Evolutionary conservation across 2,888 invertebrate genomes (phyloP), one percentile per base, ranked within the genome.

Genomic region (Drosophila acutilabella): DNA sequence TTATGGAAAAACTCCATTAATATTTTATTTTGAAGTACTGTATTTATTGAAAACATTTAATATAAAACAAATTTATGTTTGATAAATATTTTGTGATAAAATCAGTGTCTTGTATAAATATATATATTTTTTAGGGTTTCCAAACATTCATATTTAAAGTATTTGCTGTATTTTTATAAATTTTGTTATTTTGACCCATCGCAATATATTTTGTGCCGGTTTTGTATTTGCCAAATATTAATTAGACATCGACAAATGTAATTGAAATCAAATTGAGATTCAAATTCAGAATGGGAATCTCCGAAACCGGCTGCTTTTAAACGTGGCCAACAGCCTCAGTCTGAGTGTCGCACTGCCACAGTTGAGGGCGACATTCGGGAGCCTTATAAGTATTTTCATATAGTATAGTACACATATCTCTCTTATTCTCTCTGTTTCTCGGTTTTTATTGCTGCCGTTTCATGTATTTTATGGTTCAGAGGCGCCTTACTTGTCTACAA

Each of bases 401-500:
- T 48, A 40, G 13, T 44, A 60, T 64, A 41, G n/a, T 64, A 61
- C 62, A 52, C 51, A 44, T 42, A 52, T 16, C 11, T 14, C 48
- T 41, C 44, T 66, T 52, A 42, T 47, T 20, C 47, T 45, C 60
- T 30, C n/a, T n/a, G n/a, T n/a, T n/a, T 74, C 56, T 68, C 60
- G 14, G 60, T 67, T 78, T 75, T 87, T 81, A 81, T 73, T 61
- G 68, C 70, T 45, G 56, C 26, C 81, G 45, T 60, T 56, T 74
- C 74, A 80, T 74, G 64, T 83, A 71, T 86, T 86, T 81, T 78
- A 87, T 87, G 78, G 61, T 64, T 41, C 53, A 66, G 26, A 52
- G 84, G 72, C 81, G 84, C 81, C 80, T 67, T 67, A 47, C 72
- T 83, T 71, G 80, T 83, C 78, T 86, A 77, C 64, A 73, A 65